phyloP scores from a whole-genome alignment of 2,888 invertebrate species.

The Colletes collaris region DNA sequence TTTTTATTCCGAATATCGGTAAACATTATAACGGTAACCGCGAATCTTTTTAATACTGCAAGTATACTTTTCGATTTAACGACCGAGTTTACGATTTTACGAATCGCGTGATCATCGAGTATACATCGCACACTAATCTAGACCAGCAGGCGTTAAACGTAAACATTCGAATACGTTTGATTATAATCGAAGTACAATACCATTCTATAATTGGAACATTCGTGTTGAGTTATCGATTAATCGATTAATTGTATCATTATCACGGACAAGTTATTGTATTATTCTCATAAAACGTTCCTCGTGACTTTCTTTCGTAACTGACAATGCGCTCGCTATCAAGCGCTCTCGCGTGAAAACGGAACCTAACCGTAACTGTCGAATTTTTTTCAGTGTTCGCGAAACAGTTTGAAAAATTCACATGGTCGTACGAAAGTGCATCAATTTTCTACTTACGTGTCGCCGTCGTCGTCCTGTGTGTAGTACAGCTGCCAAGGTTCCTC shows the following conservation, averaged over 20 bases:
- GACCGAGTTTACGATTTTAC: neutral
- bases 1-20: neutral
- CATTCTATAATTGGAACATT: too few relatives aligned
- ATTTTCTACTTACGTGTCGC: slow-evolving; percentile 91
- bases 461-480: slow-evolving; percentile 92
- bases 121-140: neutral
- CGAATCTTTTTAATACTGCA: neutral
- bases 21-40: too few relatives aligned
- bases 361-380: too few relatives aligned
- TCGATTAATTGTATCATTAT: too few relatives aligned
- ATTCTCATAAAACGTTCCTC: too few relatives aligned
- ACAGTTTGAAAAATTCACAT: too few relatives aligned
- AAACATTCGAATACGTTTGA: neutral
- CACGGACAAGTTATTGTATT: too few relatives aligned
- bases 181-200: too few relatives aligned
- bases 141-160: neutral
- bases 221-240: too few relatives aligned
- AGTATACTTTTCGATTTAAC: neutral
- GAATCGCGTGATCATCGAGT: neutral
- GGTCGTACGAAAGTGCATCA: neutral
- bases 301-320: too few relatives aligned
- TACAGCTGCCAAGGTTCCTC: slow-evolving; percentile 86
- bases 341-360: neutral
- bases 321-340: too few relatives aligned
- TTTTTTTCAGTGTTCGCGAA: too few relatives aligned